Evolutionary conservation across 2,113 vertebrate species (phyloP).

Genomic region (Vulpes vulpes): DNA sequence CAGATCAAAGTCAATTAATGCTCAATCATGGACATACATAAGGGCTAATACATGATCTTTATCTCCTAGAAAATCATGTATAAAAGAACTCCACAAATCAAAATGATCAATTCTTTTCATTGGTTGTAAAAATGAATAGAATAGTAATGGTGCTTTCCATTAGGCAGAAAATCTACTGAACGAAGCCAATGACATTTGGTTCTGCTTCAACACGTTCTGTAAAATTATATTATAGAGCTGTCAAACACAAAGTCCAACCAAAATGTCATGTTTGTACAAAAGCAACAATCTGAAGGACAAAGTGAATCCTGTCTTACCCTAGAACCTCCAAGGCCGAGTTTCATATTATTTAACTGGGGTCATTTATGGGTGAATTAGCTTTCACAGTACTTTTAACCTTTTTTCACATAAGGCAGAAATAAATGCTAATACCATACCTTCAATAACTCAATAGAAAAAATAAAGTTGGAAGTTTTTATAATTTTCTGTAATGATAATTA

Average conservation of each 20-base stretch:
- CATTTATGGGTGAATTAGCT: background rate
- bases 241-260: slow-evolving; percentile 49
- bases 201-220: slow-evolving; percentile 63
- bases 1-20: slow-evolving; percentile 19
- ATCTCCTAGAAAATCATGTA: slow-evolving; percentile 2
- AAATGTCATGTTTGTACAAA: slow-evolving; percentile 62
- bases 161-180: slow-evolving; percentile 63
- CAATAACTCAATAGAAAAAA: background rate
- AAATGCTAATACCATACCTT: background rate
- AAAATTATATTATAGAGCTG: slow-evolving; percentile 69
- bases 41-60: background rate
- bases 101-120: slow-evolving; percentile 56
- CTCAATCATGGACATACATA: background rate
- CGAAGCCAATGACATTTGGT: slow-evolving; percentile 51
- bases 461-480: background rate
- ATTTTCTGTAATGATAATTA: background rate
- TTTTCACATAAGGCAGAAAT: background rate
- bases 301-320: slow-evolving; percentile 15
- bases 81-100: slow-evolving; percentile 48
- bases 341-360: background rate
- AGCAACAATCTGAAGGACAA: slow-evolving; percentile 41
- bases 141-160: slow-evolving; percentile 50
- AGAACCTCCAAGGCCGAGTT: background rate
- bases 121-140: slow-evolving; percentile 57
- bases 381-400: background rate